Evolutionary conservation across 2,888 invertebrate genomes (phyloP).

Genomic region (Chloroclysta siterata): DNA sequence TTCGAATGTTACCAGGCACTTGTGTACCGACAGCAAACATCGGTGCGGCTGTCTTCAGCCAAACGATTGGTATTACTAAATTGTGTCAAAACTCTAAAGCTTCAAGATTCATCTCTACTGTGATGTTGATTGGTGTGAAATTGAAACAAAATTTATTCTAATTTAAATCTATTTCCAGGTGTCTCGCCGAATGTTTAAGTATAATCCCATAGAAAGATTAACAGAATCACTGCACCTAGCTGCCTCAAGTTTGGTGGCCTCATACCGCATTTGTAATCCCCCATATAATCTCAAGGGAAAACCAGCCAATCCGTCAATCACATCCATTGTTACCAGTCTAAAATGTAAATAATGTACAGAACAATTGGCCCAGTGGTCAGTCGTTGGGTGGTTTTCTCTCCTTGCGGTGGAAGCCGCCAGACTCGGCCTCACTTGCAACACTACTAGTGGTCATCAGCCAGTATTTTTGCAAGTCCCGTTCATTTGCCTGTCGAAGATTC

Average conservation of each 20-base stretch:
- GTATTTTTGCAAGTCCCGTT: conserved; percentile 80
- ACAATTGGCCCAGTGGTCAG: conserved; percentile 1
- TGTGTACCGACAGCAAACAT: conserved; percentile 49
- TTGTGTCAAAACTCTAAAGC: conserved; percentile 70
- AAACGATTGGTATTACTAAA: conserved; percentile 76
- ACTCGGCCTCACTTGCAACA: conserved; percentile 76
- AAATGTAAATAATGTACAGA: not conserved
- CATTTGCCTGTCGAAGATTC: conserved; percentile 78
- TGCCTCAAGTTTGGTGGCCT: conserved; percentile 69
- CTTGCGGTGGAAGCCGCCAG: conserved; percentile 62
- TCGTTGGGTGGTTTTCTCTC: conserved; percentile 52
- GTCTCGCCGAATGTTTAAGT: conserved; percentile 82
- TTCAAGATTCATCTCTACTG: conserved; percentile 51
- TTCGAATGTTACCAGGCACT: conserved; percentile 68
- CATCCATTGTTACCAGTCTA: not conserved
- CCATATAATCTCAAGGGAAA: conserved; percentile 50
- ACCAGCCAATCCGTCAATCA: conserved; percentile 33
- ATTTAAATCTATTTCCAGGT: conserved; percentile 84
- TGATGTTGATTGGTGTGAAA: conserved; percentile 75
- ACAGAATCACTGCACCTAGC: conserved; percentile 76
- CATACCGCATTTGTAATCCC: conserved; percentile 50
- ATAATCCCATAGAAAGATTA: conserved; percentile 75
- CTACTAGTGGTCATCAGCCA: conserved; percentile 66
- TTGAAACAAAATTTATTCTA: conserved; percentile 82
- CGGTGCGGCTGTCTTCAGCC: conserved; percentile 50